These are phyloP conservation scores for Eubucco bourcierii DNA, from an alignment of 2,113 vertebrate species.

Conservation along the genomic window DNA sequence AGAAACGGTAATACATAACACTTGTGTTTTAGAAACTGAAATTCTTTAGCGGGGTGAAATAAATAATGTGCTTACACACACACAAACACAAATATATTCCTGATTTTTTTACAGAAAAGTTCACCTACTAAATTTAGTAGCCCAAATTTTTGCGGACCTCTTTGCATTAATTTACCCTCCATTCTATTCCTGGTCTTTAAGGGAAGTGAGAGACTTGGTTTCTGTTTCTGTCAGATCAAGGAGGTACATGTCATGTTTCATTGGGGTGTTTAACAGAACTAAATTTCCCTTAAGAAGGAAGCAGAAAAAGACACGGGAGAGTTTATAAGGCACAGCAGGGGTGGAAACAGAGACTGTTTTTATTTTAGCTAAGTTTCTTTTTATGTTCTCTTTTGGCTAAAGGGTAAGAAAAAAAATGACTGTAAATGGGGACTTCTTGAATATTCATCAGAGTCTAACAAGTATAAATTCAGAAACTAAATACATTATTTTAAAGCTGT, in stretches of 20 bases:
- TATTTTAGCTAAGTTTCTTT: background rate
- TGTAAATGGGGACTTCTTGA: background rate
- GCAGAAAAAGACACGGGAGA: background rate
- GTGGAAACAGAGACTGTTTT: background rate
- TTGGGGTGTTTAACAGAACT: background rate
- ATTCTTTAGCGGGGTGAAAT: background rate
- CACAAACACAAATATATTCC: background rate
- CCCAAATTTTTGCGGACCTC: background rate
- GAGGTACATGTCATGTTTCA: background rate
- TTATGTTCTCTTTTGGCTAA: background rate
- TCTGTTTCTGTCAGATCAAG: slow-evolving; percentile 1
- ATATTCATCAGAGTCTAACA: background rate
- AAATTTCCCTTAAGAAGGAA: background rate
- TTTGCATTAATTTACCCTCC: background rate
- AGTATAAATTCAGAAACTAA: background rate
- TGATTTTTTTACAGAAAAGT: background rate
- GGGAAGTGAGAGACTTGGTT: slow-evolving; percentile 20
- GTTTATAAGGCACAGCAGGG: background rate
- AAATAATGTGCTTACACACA: background rate
- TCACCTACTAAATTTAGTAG: background rate
- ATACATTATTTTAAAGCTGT: rapidly evolving
- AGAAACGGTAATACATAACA: background rate
- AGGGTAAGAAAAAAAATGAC: background rate
- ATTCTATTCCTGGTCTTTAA: slow-evolving; percentile 24
- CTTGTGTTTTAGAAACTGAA: background rate